phyloP scores from a whole-genome alignment of 1,140 invertebrate genomes.

The Panagrolaimus sp. region DNA sequence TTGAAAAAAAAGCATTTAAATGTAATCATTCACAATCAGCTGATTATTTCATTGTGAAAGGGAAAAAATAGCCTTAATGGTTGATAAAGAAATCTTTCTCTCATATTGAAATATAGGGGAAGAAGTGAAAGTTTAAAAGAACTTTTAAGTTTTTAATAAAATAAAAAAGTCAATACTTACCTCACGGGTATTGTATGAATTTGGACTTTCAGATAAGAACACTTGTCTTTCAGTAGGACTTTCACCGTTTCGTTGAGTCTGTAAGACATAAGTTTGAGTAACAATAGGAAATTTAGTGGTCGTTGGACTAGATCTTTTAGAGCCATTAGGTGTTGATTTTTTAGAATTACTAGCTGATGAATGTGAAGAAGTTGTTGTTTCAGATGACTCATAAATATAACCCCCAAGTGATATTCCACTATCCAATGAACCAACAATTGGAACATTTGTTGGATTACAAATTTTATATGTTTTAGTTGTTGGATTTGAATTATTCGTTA shows the following conservation, averaged over 20 bases:
- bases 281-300: conserved; percentile 12
- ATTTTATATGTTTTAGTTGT: conserved; percentile 18
- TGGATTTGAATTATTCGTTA: background rate
- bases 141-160: background rate
- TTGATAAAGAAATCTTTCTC: background rate
- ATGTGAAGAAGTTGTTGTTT: background rate
- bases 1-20: too few relatives aligned
- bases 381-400: conserved; percentile 10
- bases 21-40: background rate
- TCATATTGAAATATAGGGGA: background rate
- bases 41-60: background rate
- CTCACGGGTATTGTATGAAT: conserved; percentile 23
- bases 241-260: conserved; percentile 13
- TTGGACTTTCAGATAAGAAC: conserved; percentile 22
- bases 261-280: conserved; percentile 19
- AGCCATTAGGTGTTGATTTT: conserved; percentile 18
- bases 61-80: background rate
- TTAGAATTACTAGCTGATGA: conserved; percentile 23
- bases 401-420: conserved; percentile 12
- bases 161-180: conserved; percentile 21
- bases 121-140: background rate
- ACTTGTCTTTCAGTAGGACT: conserved; percentile 17
- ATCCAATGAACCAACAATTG: conserved; percentile 15
- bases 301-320: conserved; percentile 15
- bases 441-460: conserved; percentile 14